Conservation (phyloP, 2,888 invertebrate genomes). For the Scaptodrosophila latifasciaeformis region DNA sequence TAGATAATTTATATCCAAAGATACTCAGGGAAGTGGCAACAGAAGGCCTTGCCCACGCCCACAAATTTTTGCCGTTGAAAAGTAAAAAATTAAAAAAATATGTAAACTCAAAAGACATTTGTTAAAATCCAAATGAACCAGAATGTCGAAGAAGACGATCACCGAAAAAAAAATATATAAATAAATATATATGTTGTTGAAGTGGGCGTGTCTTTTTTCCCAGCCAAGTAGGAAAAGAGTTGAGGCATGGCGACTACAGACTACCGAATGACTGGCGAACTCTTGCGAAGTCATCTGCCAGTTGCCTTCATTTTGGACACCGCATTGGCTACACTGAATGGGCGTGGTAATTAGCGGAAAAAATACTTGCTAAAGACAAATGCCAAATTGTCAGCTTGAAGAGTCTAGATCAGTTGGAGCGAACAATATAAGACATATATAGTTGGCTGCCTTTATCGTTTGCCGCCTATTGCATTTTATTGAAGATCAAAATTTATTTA, state of each 20-base stretch:
- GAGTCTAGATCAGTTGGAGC: conserved; percentile 9
- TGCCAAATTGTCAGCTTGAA: conserved; percentile 52
- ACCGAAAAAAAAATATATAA: no score
- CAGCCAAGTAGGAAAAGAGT: conserved; percentile 5
- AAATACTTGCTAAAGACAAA: conserved; percentile 30
- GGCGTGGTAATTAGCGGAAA: conserved; percentile 48
- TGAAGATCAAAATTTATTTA: conserved; percentile 47
- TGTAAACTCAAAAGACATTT: conserved; percentile 59
- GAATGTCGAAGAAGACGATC: no score
- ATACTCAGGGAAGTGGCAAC: no score
- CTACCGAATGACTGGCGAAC: background rate
- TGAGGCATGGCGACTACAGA: background rate
- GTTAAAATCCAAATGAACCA: conserved; percentile 40
- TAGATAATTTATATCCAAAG: conserved; percentile 62
- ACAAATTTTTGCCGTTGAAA: no score
- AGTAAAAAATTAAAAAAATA: no score
- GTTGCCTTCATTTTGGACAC: conserved; percentile 37
- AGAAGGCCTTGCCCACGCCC: conserved; percentile 54
- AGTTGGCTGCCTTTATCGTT: background rate
- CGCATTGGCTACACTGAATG: conserved; percentile 60
- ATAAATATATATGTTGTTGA: no score
- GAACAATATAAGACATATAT: no score
- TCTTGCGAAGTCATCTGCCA: no score
- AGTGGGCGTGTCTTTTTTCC: conserved; percentile 1
- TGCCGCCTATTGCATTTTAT: conserved; percentile 50